Percentiles rank a stretch among this genome's conserved stretches.
phyloP scores from a whole-genome alignment of 2,797 vertebrate species.

The Manis javanica region DNA sequence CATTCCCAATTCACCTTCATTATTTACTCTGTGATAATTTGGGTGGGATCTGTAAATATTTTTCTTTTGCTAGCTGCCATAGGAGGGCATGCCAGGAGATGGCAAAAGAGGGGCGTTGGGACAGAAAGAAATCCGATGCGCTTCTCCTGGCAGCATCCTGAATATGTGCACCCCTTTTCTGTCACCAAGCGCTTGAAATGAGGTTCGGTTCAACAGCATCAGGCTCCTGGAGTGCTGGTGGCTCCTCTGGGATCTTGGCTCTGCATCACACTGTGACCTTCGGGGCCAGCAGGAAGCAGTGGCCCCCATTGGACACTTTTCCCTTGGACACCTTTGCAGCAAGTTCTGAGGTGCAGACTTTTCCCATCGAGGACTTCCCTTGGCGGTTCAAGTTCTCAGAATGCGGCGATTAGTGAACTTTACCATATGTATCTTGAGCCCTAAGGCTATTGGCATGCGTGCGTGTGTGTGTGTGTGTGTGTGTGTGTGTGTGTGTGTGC shows the following conservation, averaged over 20 bases:
- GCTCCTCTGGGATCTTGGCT: neutral
- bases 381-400: neutral
- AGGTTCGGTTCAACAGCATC: neutral
- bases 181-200: neutral
- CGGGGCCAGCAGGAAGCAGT: neutral
- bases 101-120: neutral
- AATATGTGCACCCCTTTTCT: neutral
- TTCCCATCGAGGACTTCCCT: neutral
- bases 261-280: neutral
- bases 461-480: rapidly evolving
- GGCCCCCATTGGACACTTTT: neutral
- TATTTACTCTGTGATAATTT: neutral
- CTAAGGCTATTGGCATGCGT: neutral
- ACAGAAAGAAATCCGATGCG: neutral
- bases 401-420: neutral
- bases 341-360: neutral
- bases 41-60: neutral
- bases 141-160: neutral
- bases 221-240: too few relatives aligned
- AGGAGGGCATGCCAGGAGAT: neutral
- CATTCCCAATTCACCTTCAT: neutral
- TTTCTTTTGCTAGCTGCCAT: neutral
- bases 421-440: neutral
- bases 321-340: neutral
- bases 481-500: rapidly evolving